Evolutionary conservation across 2,113 vertebrate genomes (phyloP), one percentile per base, ranked within the genome.

Genomic region (Suncus etruscus): DNA sequence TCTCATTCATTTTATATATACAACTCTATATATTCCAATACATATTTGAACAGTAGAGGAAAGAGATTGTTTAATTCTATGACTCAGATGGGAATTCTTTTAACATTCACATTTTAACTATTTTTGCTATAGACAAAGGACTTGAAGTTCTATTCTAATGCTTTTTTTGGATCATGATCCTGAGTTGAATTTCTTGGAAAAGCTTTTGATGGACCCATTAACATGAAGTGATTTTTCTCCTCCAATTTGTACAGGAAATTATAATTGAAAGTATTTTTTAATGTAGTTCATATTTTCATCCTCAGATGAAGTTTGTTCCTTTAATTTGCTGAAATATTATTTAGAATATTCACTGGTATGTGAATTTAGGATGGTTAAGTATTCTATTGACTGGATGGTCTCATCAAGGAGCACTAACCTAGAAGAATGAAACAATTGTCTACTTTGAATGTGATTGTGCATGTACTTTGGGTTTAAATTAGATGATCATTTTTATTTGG

Each of bases 191-290:
- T 94, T 82, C 32, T 78, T 87, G 90, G n/a, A 70, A 87, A 93
- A 63, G 27, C 39, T 77, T 72, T 81, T 90, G 89, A 66, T 77
- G 58, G 50, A 77, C 69, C 68, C 39, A 77, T 73, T 89, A 66
- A 78, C 29, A 31, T 73, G 22, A 84, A 84, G 45, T 54, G 14
- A 39, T 85, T 82, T 78, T 86, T 29, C 32, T 58, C 25, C 15
- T 78, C 12, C 76, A 85, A 92, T 88, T 86, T 94, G 72, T 51
- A n/a, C 51, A 85, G 31, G 76, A 32, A 86, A 85, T 87, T 77
- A 91, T 88, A 94, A 79, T 79, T 58, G 50, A 75, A 95, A 94
- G 9, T 76, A 83, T 80, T 93, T 93, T 89, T 68, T 89, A 87
- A 92, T 72, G 39, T 66, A 91, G 90, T 65, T 79, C 76, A 86